These are phyloP conservation scores for Zalophus californianus DNA, from an alignment of 2,797 vertebrate genomes.

Conservation along the genomic window DNA sequence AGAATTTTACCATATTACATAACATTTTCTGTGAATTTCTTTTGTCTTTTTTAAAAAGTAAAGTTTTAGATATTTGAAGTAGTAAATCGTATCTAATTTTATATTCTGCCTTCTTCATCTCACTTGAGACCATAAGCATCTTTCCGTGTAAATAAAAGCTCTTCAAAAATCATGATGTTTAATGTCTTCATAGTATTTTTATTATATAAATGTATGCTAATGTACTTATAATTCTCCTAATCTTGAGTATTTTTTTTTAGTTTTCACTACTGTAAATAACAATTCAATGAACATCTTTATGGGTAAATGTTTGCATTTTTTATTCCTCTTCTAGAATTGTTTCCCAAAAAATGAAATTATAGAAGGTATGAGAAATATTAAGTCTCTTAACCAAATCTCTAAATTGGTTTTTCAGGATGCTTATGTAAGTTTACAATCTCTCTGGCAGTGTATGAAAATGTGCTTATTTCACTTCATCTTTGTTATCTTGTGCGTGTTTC, in stretches of 20 bases:
- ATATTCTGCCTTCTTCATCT: background rate
- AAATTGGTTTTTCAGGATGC: background rate
- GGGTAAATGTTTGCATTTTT: background rate
- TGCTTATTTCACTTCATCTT: background rate
- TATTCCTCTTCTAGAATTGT: background rate
- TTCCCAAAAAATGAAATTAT: background rate
- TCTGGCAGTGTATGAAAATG: background rate
- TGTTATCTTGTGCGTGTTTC: background rate
- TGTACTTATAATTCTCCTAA: background rate
- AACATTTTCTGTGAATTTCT: background rate
- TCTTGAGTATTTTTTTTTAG: background rate
- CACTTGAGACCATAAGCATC: background rate
- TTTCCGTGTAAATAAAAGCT: background rate
- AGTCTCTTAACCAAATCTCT: background rate
- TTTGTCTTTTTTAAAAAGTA: background rate
- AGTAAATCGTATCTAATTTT: background rate
- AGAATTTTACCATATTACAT: background rate
- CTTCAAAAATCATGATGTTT: background rate
- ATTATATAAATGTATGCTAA: background rate
- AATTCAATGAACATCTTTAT: background rate
- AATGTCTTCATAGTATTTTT: background rate
- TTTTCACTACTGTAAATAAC: background rate
- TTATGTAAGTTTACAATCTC: background rate
- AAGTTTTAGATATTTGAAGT: conserved; percentile 24
- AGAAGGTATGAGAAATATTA: background rate